A percentile compares a stretch with the other conserved stretches of the same genome.
Conservation (phyloP, 2,113 vertebrate genomes). For the Conger conger region DNA sequence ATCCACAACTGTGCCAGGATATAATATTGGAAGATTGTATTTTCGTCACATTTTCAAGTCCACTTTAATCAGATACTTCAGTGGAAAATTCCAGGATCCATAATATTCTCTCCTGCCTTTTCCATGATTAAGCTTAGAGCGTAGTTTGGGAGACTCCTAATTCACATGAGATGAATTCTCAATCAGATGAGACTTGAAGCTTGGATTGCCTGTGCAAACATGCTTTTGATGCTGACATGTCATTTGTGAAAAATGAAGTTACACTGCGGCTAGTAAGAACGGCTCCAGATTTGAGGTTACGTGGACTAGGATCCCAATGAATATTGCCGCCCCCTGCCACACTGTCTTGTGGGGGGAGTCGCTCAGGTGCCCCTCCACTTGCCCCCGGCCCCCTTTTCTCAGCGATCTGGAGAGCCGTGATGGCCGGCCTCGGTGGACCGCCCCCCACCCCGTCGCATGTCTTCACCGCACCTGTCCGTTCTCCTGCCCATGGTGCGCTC, state of each 20-base stretch:
- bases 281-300: background rate
- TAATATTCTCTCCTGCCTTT: background rate
- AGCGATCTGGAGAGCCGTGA: slow-evolving; percentile 35
- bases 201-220: background rate
- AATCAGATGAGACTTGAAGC: background rate
- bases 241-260: background rate
- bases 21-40: slow-evolving; percentile 10
- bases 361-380: slow-evolving; percentile 54
- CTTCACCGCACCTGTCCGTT: background rate
- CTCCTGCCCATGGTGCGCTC: background rate
- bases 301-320: background rate
- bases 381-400: slow-evolving; percentile 44
- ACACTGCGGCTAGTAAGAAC: background rate
- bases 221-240: background rate
- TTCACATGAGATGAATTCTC: background rate
- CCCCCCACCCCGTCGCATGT: slow-evolving; percentile 18
- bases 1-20: background rate
- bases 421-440: slow-evolving; percentile 47
- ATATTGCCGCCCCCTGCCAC: background rate
- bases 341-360: slow-evolving; percentile 13
- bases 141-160: background rate
- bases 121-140: background rate
- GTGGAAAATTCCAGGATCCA: background rate
- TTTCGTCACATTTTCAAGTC: background rate
- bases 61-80: background rate